These are phyloP conservation scores for Hemaris fuciformis DNA, from an alignment of 2,888 invertebrate species.

Conservation along the genomic window DNA sequence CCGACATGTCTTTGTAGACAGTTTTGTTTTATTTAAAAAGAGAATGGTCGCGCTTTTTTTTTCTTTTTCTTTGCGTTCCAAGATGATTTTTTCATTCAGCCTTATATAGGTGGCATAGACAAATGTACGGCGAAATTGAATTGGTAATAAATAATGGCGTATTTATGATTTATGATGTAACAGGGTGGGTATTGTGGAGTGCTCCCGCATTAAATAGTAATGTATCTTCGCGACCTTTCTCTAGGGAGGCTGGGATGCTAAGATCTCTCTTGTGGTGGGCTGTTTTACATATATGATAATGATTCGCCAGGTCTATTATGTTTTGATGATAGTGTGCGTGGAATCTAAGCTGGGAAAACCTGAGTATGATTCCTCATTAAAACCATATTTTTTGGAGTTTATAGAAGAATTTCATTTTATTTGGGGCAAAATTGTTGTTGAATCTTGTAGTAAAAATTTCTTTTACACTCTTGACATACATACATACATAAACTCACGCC, in stretches of 20 bases:
- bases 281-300: neutral
- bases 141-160: slow-evolving; percentile 77
- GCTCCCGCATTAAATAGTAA: slow-evolving; percentile 12
- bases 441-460: no score
- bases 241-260: neutral
- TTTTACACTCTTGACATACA: no score
- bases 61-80: slow-evolving; percentile 56
- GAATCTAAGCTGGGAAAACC: neutral
- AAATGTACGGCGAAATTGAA: slow-evolving; percentile 67
- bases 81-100: slow-evolving; percentile 48
- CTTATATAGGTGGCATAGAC: slow-evolving; percentile 50
- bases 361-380: no score
- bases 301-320: neutral
- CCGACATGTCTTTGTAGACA: slow-evolving; percentile 75
- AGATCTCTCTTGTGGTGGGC: neutral
- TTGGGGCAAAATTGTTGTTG: no score
- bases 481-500: no score
- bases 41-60: slow-evolving; percentile 62
- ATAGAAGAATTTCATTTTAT: no score
- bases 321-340: neutral
- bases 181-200: neutral
- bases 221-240: slow-evolving; percentile 4
- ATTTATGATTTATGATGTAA: slow-evolving; percentile 66
- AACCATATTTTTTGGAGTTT: no score
- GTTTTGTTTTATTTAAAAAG: slow-evolving; percentile 79